A percentile compares a stretch with the other conserved stretches of the same genome.
phyloP scores from a whole-genome alignment of 2,113 vertebrate species.

The Coturnix japonica region DNA sequence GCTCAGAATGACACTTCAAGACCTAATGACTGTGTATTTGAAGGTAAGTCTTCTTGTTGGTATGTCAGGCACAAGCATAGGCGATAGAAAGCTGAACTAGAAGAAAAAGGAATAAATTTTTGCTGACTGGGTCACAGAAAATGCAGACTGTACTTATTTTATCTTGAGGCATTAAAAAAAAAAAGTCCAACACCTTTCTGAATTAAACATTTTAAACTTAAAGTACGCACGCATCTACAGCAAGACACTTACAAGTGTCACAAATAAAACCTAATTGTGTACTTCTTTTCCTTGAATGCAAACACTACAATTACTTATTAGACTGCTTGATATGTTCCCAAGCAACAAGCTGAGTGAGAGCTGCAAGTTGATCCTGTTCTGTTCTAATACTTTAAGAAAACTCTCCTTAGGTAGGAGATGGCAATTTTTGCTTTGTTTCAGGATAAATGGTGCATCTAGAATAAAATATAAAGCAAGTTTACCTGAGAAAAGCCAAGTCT shows the following conservation, averaged over 20 bases:
- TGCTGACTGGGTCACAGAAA: neutral
- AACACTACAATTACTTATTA: neutral
- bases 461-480: neutral
- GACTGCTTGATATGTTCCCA: neutral
- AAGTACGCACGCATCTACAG: neutral
- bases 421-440: neutral
- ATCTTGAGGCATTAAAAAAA: neutral
- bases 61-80: neutral
- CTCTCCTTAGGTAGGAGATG: neutral
- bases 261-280: neutral
- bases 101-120: neutral
- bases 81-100: neutral
- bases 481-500: neutral
- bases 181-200: neutral
- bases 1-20: neutral
- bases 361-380: neutral
- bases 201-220: neutral
- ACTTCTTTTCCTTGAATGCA: neutral
- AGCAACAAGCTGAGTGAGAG: neutral
- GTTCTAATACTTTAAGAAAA: neutral
- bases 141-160: neutral
- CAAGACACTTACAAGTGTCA: neutral
- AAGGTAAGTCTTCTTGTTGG: neutral
- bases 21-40: neutral
- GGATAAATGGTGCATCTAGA: neutral